Percentiles rank a stretch among this genome's conserved stretches.
phyloP scores from a whole-genome alignment of 2,888 invertebrate species.

The Netelia inedita region DNA sequence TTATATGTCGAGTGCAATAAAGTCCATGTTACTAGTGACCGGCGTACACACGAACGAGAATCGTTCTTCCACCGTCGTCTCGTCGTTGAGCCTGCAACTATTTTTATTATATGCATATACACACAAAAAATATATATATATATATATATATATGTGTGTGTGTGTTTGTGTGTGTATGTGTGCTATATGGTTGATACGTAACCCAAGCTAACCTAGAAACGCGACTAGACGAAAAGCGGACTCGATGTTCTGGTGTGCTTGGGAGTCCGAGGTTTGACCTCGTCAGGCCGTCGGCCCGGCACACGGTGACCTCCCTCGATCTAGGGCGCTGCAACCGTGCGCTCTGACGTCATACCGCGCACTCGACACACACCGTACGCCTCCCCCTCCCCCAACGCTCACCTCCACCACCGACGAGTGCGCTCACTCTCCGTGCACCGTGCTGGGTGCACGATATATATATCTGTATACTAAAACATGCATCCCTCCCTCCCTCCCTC shows the following conservation, averaged over 20 bases:
- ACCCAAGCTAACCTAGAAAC: conserved; percentile 80
- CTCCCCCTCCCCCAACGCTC: conserved; percentile 39
- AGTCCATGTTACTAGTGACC: conserved; percentile 33
- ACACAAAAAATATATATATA: neutral
- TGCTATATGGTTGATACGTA: conserved; percentile 70
- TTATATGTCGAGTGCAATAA: conserved; percentile 59
- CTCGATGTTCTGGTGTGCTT: conserved; percentile 71
- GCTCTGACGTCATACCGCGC: conserved; percentile 83
- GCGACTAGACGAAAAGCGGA: conserved; percentile 81
- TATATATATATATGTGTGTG: conserved; percentile 13
- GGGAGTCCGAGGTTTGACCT: conserved; percentile 84
- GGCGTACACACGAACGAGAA: conserved; percentile 8
- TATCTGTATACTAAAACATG: neutral
- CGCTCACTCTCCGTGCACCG: conserved; percentile 62
- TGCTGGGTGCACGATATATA: conserved; percentile 24
- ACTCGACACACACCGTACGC: conserved; percentile 73
- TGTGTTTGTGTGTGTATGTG: conserved; percentile 39
- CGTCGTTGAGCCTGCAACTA: conserved; percentile 35
- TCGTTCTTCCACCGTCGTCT: conserved; percentile 17
- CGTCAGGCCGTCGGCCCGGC: conserved; percentile 85
- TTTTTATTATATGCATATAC: conserved; percentile 24
- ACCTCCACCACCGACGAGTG: conserved; percentile 36
- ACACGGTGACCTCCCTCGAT: conserved; percentile 85
- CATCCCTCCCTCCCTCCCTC: conserved; percentile 14
- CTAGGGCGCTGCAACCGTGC: conserved; percentile 85